phyloP scores from a whole-genome alignment of 2,888 invertebrate genomes.

The Hemistola chrysoprasaria region DNA sequence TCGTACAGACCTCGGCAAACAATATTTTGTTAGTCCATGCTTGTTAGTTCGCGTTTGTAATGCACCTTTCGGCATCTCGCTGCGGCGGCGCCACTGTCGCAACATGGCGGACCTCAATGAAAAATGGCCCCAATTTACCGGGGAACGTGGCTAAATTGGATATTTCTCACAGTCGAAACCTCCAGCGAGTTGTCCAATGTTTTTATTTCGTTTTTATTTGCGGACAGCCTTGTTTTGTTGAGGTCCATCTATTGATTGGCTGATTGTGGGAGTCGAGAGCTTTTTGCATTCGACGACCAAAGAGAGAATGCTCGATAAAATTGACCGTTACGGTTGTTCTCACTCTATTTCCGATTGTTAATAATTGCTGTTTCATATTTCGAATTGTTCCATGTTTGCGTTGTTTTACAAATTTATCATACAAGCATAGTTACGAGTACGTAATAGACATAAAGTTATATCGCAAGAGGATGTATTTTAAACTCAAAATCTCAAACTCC shows the following conservation, averaged over 20 bases:
- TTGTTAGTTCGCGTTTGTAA: constrained; percentile 18
- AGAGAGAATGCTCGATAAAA: too few species aligned
- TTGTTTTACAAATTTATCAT: too few species aligned
- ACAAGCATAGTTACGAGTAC: too few species aligned
- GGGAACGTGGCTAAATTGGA: constrained; percentile 76
- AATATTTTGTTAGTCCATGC: constrained; percentile 9
- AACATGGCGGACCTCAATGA: constrained; percentile 66
- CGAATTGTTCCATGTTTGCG: too few species aligned
- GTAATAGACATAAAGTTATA: too few species aligned
- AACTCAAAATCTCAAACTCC: too few species aligned
- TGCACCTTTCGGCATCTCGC: constrained; percentile 23
- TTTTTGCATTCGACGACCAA: too few species aligned
- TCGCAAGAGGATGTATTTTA: too few species aligned
- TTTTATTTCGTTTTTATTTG: constrained; percentile 38
- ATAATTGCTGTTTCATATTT: too few species aligned
- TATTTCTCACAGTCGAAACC: constrained; percentile 70
- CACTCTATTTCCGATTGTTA: too few species aligned
- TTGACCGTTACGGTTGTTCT: too few species aligned
- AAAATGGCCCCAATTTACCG: constrained; percentile 76
- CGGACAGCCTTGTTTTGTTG: constrained; percentile 23
- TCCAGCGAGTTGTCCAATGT: constrained; percentile 48
- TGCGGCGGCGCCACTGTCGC: constrained; percentile 47
- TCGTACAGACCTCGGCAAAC: not conserved
- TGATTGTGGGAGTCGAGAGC: too few species aligned
- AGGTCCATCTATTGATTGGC: constrained; percentile 11